Percentiles rank a stretch among this genome's conserved stretches.
phyloP scores from a whole-genome alignment of 2,113 vertebrate genomes.

The Sterrhoptilus dennistouni region DNA sequence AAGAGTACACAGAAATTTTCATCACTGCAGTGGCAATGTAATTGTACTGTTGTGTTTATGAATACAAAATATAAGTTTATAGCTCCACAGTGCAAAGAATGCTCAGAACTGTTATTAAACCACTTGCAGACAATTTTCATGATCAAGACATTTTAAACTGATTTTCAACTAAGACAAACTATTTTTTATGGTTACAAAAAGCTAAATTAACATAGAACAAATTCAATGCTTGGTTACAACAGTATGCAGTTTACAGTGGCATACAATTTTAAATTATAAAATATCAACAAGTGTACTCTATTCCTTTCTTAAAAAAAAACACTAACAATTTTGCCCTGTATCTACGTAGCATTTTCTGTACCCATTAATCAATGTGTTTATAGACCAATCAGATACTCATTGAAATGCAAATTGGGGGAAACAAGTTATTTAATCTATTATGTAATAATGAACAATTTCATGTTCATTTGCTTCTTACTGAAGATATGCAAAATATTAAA shows the following conservation, averaged over 20 bases:
- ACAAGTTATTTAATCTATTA: slow-evolving; percentile 6
- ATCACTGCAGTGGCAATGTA: not conserved
- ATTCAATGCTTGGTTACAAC: not conserved
- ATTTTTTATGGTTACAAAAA: not conserved
- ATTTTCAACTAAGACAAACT: not conserved
- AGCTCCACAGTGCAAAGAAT: not conserved
- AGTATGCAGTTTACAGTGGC: not conserved
- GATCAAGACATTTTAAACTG: not conserved
- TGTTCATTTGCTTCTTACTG: not conserved
- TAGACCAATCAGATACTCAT: not conserved
- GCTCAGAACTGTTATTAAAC: not conserved
- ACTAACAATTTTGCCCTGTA: not conserved
- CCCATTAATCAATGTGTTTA: slow-evolving; percentile 24
- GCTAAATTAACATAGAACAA: not conserved
- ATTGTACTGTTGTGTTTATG: not conserved
- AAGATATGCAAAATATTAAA: not conserved
- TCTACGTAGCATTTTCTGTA: not conserved
- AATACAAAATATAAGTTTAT: not conserved
- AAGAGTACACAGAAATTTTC: not conserved
- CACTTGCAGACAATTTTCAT: not conserved
- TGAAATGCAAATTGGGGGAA: slow-evolving; percentile 24
- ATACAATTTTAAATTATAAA: not conserved
- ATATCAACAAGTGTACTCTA: not conserved
- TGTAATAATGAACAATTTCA: not conserved
- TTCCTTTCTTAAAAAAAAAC: not conserved